A percentile compares a stretch with the other conserved stretches of the same genome.
Conservation (phyloP, 2,113 vertebrate species). For the Colaptes auratus region DNA sequence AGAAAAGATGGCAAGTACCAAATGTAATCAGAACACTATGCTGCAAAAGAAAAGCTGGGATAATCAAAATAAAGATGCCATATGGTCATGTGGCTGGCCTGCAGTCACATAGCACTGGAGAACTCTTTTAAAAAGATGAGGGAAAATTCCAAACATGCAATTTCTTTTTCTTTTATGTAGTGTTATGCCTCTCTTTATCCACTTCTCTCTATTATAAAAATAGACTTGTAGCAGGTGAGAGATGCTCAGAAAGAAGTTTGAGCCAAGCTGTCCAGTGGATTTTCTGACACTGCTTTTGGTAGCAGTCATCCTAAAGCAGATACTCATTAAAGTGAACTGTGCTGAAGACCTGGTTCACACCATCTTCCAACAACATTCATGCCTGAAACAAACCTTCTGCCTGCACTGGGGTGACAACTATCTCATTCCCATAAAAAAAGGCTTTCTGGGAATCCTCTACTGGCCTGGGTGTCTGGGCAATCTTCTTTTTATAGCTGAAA, state of each 20-base stretch:
- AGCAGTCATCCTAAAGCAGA: not conserved
- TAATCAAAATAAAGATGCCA: conserved; percentile 56
- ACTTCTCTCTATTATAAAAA: not conserved
- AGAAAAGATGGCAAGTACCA: not conserved
- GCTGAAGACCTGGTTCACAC: not conserved
- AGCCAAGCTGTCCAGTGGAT: not conserved
- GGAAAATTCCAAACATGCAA: not conserved
- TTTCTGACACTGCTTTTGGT: not conserved
- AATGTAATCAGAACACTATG: conserved; percentile 31
- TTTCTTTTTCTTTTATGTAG: not conserved
- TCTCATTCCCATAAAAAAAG: not conserved
- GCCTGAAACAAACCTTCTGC: not conserved
- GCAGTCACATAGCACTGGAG: not conserved
- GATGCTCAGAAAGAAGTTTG: not conserved
- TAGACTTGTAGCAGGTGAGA: not conserved
- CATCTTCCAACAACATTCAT: not conserved
- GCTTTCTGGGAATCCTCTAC: not conserved
- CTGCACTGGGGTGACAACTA: not conserved
- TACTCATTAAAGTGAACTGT: not conserved
- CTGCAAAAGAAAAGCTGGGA: not conserved
- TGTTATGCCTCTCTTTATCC: not conserved
- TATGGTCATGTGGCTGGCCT: too few species aligned
- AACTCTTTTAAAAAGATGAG: not conserved
- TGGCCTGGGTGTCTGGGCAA: not conserved
- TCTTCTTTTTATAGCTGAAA: not conserved